phyloP scores from a whole-genome alignment of 2,113 vertebrate genomes.

The human region DNA sequence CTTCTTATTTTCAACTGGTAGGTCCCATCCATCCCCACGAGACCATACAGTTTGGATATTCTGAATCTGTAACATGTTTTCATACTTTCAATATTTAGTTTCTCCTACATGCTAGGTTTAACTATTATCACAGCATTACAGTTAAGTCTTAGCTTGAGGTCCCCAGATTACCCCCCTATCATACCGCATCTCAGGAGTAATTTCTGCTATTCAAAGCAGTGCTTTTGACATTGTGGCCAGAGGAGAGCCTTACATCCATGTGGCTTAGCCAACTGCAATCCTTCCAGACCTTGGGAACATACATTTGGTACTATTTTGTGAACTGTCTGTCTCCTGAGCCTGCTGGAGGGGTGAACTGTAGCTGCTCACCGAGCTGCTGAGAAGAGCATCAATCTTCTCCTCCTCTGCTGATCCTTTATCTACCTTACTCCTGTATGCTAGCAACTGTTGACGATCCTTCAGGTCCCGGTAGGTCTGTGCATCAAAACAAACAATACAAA shows the following conservation, averaged over 20 bases:
- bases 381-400: constrained; percentile 90
- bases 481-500: constrained; percentile 61
- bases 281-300: background rate
- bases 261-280: background rate
- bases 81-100: background rate
- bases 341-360: fast-evolving
- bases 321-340: background rate
- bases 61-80: background rate
- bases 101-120: background rate
- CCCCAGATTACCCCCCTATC: background rate
- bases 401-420: constrained; percentile 90
- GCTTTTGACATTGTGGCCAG: background rate
- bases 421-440: constrained; percentile 90
- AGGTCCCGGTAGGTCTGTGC: constrained; percentile 92
- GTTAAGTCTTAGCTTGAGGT: background rate
- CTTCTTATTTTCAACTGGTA: background rate
- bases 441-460: constrained; percentile 94
- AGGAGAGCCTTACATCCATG: background rate
- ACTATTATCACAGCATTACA: background rate
- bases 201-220: background rate
- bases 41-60: background rate
- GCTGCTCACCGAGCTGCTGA: constrained; percentile 88
- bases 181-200: background rate
- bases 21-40: background rate
- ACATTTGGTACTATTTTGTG: background rate